Evolutionary conservation across 1,140 invertebrate species (phyloP).

Genomic region (Rhizoglyphus robini): DNA sequence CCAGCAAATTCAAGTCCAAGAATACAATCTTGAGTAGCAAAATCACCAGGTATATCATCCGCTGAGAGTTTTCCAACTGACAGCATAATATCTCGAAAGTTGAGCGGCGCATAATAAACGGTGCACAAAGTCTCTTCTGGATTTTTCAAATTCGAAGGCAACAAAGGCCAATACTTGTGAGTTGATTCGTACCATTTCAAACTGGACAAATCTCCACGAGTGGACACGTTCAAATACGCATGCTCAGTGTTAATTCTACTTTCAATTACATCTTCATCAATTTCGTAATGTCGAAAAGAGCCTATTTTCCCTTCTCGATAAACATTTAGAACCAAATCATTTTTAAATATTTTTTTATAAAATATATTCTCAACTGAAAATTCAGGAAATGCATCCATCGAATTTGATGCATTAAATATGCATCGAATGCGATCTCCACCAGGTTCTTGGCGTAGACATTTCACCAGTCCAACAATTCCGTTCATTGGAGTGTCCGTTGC

Average conservation of each 20-base stretch:
- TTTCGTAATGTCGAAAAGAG: conserved; percentile 51
- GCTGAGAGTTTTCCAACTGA: conserved; percentile 88
- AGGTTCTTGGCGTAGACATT: conserved; percentile 69
- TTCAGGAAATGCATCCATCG: background rate
- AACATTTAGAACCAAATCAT: conserved; percentile 71
- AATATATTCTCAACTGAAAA: conserved; percentile 20
- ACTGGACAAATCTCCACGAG: conserved; percentile 72
- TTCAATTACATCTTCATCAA: conserved; percentile 20
- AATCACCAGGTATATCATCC: conserved; percentile 61
- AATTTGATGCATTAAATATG: conserved; percentile 22
- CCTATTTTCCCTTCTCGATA: conserved; percentile 60
- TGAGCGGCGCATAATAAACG: conserved; percentile 41
- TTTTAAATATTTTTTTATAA: conserved; percentile 35
- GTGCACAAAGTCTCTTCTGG: conserved; percentile 52
- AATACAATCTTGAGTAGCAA: conserved; percentile 28
- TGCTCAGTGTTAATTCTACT: conserved; percentile 53
- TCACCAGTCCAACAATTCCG: conserved; percentile 72
- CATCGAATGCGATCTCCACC: conserved; percentile 57
- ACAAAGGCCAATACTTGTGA: conserved; percentile 40
- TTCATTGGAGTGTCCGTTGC: conserved; percentile 39
- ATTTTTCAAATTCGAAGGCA: conserved; percentile 27
- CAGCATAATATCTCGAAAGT: conserved; percentile 35
- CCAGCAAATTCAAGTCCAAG: conserved; percentile 76
- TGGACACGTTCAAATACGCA: conserved; percentile 80
- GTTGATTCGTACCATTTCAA: conserved; percentile 83